Evolutionary conservation across 2,113 vertebrate genomes (phyloP).

Genomic region (Vidua chalybeata): DNA sequence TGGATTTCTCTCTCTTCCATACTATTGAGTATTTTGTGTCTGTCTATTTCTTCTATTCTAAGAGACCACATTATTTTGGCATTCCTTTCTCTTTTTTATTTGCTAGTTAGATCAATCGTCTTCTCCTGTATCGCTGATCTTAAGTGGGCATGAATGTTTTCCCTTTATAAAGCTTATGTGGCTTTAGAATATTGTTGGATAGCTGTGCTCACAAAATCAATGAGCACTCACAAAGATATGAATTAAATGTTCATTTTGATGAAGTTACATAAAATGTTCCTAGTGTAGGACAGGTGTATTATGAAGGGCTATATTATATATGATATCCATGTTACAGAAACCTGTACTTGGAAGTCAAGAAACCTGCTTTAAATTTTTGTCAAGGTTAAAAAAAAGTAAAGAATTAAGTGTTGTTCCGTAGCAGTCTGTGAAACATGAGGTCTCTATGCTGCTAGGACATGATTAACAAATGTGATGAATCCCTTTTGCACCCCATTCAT

Average conservation of each 20-base stretch:
- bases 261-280: not conserved
- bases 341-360: not conserved
- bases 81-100: not conserved
- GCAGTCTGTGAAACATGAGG: not conserved
- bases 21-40: not conserved
- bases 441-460: not conserved
- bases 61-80: not conserved
- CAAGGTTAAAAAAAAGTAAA: not conserved
- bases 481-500: not conserved
- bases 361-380: not conserved
- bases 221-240: not conserved
- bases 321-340: not conserved
- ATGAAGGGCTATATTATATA: not conserved
- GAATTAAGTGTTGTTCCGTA: not conserved
- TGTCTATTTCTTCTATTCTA: not conserved
- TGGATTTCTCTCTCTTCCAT: not conserved
- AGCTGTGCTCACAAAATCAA: not conserved
- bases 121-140: not conserved
- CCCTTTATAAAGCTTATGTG: not conserved
- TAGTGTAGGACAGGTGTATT: not conserved
- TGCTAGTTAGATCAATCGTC: not conserved
- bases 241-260: not conserved
- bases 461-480: not conserved
- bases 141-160: not conserved
- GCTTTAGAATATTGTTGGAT: not conserved